Conservation (phyloP, 2,113 vertebrate genomes). For the Chaenocephalus aceratus region DNA sequence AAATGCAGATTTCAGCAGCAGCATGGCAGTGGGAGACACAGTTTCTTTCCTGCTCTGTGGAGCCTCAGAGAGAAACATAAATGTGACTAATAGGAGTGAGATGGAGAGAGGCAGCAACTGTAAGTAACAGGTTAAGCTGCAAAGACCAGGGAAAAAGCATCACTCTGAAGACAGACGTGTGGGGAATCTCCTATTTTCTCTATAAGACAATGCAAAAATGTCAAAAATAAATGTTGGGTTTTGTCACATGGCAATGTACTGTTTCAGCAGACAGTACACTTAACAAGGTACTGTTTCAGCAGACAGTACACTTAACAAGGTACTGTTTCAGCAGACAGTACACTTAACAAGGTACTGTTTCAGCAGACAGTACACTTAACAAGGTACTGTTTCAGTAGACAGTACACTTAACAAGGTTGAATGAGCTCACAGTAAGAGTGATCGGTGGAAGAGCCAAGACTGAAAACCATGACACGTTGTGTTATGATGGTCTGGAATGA, state of each 20-base stretch:
- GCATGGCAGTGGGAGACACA: background rate
- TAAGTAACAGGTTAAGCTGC: slow-evolving; percentile 5
- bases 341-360: background rate
- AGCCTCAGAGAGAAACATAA: background rate
- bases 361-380: no score
- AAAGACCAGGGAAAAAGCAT: background rate
- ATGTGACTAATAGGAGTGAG: slow-evolving; percentile 7
- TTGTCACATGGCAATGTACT: background rate
- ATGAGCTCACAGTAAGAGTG: background rate
- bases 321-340: no score
- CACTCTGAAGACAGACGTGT: background rate
- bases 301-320: background rate
- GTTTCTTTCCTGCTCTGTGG: background rate
- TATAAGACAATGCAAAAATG: background rate
- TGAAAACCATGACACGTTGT: background rate
- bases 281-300: background rate
- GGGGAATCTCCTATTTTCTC: background rate
- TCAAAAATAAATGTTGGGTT: background rate
- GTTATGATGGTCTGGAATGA: background rate
- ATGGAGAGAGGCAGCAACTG: background rate
- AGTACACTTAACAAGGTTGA: no score
- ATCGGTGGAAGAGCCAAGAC: background rate
- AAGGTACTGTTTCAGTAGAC: no score
- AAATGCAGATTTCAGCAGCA: background rate
- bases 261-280: no score